Evolutionary conservation across 2,888 invertebrate genomes (phyloP), one percentile per base, ranked within the genome.

Genomic region (Pteria penguin): DNA sequence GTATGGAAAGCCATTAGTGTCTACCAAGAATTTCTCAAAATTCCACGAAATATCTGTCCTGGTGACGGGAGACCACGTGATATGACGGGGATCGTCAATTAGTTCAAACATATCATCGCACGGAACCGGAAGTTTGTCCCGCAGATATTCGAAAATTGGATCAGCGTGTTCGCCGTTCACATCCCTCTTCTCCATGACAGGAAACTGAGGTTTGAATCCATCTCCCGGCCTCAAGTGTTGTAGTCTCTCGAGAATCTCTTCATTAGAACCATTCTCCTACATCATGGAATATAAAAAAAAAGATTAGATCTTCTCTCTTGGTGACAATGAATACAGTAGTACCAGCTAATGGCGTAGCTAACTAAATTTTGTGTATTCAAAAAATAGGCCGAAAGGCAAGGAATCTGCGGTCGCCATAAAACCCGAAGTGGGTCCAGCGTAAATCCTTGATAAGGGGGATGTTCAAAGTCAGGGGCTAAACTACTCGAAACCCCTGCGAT

Each of bases 1-100:
- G 60, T 88, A 86, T 1, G 92, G 92, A 31, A 82, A 79, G 0
- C 92, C 92, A n/a, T 89, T 85, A 2, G 85, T 85, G 18, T 81
- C 86, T 27, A 92, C 85, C 2, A 92, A 87, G 82, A 92, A 92
- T 80, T 92, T 92, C 81, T 92, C 92, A 79, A 92, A 92, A 81
- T 92, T 92, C 92, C 92, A 92, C 1, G 90, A 74, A 65, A 92
- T 85, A 80, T 92, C 92, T 4, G 79, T 84, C 67, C 91, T 86
- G 0, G 82, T 80, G 5, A 92, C 91, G 0, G 92, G 92, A 8
- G 83, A 81, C 92, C 92, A 92, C 22, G 87, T 88, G 62, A 92
- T 88, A 31, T 75, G 76, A 58, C 84, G 79, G 1, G 89, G 87
- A 60, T 89, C 83, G 2, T 63, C 72, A 87, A 91, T 90, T 1